Percentiles rank a stretch among this genome's conserved stretches.
phyloP scores from a whole-genome alignment of 2,113 vertebrate genomes.

The Grammomys dolichurus region DNA sequence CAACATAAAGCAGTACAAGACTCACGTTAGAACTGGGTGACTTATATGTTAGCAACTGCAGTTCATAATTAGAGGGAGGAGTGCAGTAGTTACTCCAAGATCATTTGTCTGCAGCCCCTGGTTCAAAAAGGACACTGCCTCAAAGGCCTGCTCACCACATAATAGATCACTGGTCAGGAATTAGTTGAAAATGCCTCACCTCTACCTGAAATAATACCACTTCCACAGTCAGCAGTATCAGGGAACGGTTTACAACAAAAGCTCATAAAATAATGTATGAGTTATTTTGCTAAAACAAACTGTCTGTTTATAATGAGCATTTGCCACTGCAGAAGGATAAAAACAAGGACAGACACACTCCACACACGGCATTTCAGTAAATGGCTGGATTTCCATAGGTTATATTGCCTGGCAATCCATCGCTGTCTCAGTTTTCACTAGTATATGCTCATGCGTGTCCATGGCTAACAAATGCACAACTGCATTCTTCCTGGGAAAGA shows the following conservation, averaged over 20 bases:
- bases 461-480: neutral
- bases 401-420: neutral
- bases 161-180: neutral
- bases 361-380: neutral
- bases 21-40: neutral
- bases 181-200: neutral
- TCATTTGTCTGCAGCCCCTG: neutral
- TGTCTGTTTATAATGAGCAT: neutral
- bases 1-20: neutral
- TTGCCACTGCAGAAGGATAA: neutral
- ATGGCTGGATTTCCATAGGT: neutral
- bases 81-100: neutral
- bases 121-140: neutral
- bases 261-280: neutral
- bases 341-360: neutral
- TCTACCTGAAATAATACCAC: neutral
- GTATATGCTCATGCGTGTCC: neutral
- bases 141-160: neutral
- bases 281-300: neutral
- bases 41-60: neutral
- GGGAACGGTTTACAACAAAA: neutral
- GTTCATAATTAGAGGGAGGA: neutral
- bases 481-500: neutral
- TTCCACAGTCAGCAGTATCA: neutral
- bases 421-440: neutral